Evolutionary conservation across 2,797 vertebrate species (phyloP).

Genomic region (Sylvilagus floridanus): DNA sequence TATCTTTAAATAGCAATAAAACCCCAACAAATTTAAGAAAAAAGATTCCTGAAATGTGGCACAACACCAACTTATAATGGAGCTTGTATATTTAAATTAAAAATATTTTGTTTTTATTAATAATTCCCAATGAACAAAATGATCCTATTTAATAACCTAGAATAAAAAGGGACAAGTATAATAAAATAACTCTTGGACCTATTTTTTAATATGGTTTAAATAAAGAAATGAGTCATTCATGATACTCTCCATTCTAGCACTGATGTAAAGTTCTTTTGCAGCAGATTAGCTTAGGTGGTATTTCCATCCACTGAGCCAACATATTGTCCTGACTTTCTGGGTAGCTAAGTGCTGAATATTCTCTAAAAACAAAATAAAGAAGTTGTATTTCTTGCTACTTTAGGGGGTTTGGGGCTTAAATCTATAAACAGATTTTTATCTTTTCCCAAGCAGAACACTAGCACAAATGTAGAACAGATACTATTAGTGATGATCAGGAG

Average conservation of each 20-base stretch:
- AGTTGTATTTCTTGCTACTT: constrained; percentile 17
- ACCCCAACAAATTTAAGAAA: constrained; percentile 6
- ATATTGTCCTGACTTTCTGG: neutral
- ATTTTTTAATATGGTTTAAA: constrained; percentile 22
- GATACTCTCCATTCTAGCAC: neutral
- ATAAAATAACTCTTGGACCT: neutral
- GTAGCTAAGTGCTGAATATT: neutral
- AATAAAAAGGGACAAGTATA: neutral
- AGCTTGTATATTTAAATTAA: constrained; percentile 1
- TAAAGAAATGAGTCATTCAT: neutral
- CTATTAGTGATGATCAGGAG: neutral
- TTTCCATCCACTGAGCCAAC: neutral
- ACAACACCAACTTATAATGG: neutral
- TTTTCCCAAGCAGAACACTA: neutral
- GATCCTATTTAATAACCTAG: neutral
- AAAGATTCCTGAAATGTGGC: neutral
- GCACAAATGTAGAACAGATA: neutral
- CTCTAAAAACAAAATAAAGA: constrained; percentile 31
- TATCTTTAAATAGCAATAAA: constrained; percentile 17
- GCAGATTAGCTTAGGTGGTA: neutral
- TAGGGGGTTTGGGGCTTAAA: neutral
- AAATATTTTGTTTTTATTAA: constrained; percentile 40
- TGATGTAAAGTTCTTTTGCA: neutral
- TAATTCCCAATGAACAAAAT: neutral
- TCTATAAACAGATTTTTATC: neutral